Conservation (phyloP, 1,140 invertebrate genomes). For the Wiebesia pumilae region DNA sequence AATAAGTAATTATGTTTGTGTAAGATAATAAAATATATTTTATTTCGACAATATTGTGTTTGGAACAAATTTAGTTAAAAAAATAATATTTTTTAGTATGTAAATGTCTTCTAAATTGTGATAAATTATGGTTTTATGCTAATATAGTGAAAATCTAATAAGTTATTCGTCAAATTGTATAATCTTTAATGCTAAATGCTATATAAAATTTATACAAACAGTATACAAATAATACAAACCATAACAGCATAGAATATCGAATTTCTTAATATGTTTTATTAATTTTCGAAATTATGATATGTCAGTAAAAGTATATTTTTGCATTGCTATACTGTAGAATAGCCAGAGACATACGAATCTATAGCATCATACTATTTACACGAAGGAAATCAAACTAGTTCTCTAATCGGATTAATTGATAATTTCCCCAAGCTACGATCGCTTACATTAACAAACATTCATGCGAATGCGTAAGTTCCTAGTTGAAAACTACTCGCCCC, state of each 20-base stretch:
- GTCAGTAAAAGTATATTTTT: too few relatives aligned
- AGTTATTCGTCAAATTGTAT: background rate
- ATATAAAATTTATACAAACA: background rate
- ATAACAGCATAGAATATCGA: too few relatives aligned
- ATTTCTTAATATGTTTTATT: too few relatives aligned
- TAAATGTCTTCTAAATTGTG: background rate
- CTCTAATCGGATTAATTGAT: background rate
- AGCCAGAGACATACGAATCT: too few relatives aligned
- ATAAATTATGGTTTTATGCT: background rate
- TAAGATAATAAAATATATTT: background rate
- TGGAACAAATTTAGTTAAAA: background rate
- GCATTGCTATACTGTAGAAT: too few relatives aligned
- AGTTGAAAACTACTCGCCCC: background rate
- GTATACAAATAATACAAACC: too few relatives aligned
- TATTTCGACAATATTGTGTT: background rate
- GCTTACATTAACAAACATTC: background rate
- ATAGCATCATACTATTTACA: too few relatives aligned
- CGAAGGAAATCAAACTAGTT: background rate
- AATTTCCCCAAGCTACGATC: too few relatives aligned
- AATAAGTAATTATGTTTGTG: too few relatives aligned
- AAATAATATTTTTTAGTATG: background rate
- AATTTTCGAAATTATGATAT: too few relatives aligned
- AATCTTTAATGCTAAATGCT: background rate
- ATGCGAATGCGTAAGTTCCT: background rate
- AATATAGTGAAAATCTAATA: background rate